These are phyloP conservation scores for Accipiter cooperii DNA, from an alignment of 2,113 vertebrate species.

Conservation along the genomic window DNA sequence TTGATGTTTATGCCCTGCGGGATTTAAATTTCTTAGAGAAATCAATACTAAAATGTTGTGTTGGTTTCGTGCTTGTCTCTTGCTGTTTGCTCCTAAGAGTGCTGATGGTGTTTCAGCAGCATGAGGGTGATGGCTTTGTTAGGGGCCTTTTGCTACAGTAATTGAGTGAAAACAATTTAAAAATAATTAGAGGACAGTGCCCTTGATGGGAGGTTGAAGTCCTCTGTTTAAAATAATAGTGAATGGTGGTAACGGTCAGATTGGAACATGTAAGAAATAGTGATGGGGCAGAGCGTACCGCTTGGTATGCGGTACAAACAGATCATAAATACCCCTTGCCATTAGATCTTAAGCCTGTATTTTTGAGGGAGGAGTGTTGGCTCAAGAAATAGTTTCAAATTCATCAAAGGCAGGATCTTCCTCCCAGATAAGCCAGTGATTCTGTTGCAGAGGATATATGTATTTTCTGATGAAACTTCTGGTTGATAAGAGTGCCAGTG, in stretches of 20 bases:
- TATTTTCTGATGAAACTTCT: conserved; percentile 22
- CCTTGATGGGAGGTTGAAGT: neutral
- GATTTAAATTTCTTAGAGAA: conserved; percentile 63
- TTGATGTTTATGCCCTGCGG: conserved; percentile 46
- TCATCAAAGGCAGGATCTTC: conserved; percentile 33
- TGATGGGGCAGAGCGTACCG: neutral
- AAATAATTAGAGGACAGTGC: neutral
- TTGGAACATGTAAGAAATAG: neutral
- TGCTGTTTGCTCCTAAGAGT: conserved; percentile 22
- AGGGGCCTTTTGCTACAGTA: neutral
- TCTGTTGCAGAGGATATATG: conserved; percentile 28
- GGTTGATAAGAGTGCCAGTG: neutral
- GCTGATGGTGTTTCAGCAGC: conserved; percentile 23
- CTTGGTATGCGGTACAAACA: neutral
- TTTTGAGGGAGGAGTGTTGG: neutral
- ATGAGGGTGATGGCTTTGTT: neutral
- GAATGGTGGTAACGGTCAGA: neutral
- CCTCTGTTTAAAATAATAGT: neutral
- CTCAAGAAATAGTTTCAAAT: neutral
- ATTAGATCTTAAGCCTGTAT: neutral
- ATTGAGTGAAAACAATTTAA: neutral
- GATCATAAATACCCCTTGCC: neutral
- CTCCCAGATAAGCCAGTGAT: neutral
- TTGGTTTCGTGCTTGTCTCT: conserved; percentile 43
- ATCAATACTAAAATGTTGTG: conserved; percentile 63